phyloP scores from a whole-genome alignment of 2,113 vertebrate species.

The Pogona vitticeps region DNA sequence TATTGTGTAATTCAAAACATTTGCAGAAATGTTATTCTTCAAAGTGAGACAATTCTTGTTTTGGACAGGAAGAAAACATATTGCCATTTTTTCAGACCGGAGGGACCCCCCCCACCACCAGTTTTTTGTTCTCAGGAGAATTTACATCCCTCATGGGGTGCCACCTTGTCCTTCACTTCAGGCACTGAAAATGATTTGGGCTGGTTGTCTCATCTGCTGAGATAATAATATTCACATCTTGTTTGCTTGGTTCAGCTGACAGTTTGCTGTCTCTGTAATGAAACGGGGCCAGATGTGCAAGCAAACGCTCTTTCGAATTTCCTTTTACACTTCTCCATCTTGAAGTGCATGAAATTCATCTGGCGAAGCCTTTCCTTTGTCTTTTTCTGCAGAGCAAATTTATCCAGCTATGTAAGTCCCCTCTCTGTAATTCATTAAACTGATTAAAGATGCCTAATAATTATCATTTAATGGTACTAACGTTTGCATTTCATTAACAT shows the following conservation, averaged over 20 bases:
- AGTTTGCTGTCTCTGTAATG: background rate
- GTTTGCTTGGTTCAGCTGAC: background rate
- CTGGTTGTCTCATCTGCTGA: background rate
- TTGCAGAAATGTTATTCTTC: too few relatives aligned
- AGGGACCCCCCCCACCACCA: too few relatives aligned
- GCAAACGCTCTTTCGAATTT: background rate
- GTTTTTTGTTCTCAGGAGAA: background rate
- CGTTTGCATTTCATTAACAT: constrained; percentile 39
- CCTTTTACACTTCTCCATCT: background rate
- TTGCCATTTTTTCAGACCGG: too few relatives aligned
- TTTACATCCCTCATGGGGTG: background rate
- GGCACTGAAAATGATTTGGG: background rate
- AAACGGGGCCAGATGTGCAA: background rate
- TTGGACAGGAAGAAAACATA: too few relatives aligned
- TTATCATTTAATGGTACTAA: constrained; percentile 26
- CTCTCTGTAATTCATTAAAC: constrained; percentile 13
- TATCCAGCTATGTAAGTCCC: background rate
- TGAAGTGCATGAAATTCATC: background rate
- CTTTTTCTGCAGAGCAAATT: background rate
- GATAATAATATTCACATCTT: background rate
- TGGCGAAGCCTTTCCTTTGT: background rate
- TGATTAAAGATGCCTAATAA: constrained; percentile 35
- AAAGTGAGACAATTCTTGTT: too few relatives aligned
- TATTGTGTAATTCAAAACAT: too few relatives aligned
- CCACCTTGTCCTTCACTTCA: background rate